Conservation (phyloP, 2,888 invertebrate species). For the Lagria hirta region DNA sequence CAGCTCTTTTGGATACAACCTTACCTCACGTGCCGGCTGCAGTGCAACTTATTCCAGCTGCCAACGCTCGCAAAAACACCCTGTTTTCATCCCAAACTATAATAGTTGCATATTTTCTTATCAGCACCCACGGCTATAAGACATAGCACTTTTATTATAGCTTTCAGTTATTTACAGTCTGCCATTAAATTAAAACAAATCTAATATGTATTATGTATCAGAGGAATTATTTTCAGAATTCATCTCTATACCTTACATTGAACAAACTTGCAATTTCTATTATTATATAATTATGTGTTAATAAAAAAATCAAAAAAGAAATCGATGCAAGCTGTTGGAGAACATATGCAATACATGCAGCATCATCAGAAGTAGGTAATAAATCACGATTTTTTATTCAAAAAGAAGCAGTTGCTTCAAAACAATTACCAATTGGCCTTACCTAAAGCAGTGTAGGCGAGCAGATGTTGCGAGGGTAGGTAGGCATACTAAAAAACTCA, state of each 20-base stretch:
- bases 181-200: too few species aligned
- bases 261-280: too few species aligned
- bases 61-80: slow-evolving; percentile 18
- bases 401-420: slow-evolving; percentile 40
- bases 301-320: too few species aligned
- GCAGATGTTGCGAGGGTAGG: slow-evolving; percentile 37
- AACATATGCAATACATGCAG: slow-evolving; percentile 41
- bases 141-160: too few species aligned
- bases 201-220: too few species aligned
- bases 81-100: slow-evolving; percentile 6
- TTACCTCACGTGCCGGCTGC: slow-evolving; percentile 21
- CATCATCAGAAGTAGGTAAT: slow-evolving; percentile 38
- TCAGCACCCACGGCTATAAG: too few species aligned
- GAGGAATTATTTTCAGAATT: too few species aligned
- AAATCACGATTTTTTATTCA: slow-evolving; percentile 42
- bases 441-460: slow-evolving; percentile 36
- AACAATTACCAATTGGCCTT: slow-evolving; percentile 43
- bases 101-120: slow-evolving; percentile 13
- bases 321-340: slow-evolving; percentile 35
- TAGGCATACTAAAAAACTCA: slow-evolving; percentile 24
- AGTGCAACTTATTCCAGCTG: slow-evolving; percentile 15
- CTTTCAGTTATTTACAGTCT: too few species aligned
- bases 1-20: slow-evolving; percentile 28
- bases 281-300: too few species aligned
- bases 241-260: too few species aligned